Percentiles rank a stretch among this genome's conserved stretches.
Evolutionary conservation across 30 jellyfish, hydroid and myxozoan species (phyloP).

Genomic region (Hydra vulgaris): DNA sequence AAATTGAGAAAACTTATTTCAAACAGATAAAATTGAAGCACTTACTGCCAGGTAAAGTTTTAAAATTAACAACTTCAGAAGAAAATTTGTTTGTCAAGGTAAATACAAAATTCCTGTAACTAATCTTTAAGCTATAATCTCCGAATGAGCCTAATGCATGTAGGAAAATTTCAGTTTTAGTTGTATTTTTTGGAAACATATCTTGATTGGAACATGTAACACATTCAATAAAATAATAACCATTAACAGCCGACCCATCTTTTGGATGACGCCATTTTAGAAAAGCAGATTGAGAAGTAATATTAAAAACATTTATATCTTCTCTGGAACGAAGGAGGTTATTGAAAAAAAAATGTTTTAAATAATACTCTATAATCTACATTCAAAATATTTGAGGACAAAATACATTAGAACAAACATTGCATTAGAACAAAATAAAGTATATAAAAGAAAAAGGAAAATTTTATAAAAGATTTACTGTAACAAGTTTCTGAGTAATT

Average conservation of each 20-base stretch:
- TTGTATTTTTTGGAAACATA: background rate
- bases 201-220: background rate
- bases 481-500: constrained; percentile 6
- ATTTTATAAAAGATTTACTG: no score
- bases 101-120: background rate
- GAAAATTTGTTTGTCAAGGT: background rate
- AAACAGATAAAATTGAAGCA: no score
- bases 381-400: background rate
- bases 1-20: no score
- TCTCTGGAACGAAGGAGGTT: background rate
- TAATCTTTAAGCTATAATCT: background rate
- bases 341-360: no score
- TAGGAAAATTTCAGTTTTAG: background rate
- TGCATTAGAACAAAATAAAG: constrained; percentile 1
- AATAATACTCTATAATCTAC: no score
- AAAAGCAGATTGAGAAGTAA: background rate
- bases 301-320: background rate
- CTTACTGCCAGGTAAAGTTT: background rate
- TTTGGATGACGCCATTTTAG: background rate
- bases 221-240: background rate
- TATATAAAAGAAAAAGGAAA: no score
- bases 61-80: background rate
- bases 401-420: background rate
- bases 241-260: background rate
- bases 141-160: background rate